Evolutionary conservation across 2,888 invertebrate species (phyloP).

Genomic region (Morinoia aosen): DNA sequence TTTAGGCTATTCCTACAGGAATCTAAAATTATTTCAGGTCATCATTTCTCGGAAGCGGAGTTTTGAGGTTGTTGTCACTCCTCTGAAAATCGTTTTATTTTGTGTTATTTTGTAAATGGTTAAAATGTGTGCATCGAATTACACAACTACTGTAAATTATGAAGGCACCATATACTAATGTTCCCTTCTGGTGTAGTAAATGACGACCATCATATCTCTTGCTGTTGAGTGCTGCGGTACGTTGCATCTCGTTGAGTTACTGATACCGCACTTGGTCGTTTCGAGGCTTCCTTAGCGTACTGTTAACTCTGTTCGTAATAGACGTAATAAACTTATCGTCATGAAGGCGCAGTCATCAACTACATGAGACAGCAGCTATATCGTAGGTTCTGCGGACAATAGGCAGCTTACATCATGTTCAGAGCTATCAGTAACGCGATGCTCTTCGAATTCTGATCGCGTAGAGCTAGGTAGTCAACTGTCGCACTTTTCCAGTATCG

Average conservation of each 20-base stretch:
- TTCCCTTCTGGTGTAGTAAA: background rate
- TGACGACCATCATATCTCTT: background rate
- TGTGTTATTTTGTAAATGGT: no score
- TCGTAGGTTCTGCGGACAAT: background rate
- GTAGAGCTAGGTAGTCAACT: no score
- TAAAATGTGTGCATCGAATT: background rate
- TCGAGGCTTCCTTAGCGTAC: background rate
- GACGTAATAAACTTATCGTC: background rate
- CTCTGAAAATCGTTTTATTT: no score
- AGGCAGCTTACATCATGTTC: background rate
- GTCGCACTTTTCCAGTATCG: no score
- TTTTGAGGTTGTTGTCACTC: no score
- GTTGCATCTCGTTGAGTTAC: background rate
- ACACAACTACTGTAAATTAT: background rate
- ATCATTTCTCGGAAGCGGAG: no score
- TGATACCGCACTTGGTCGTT: background rate
- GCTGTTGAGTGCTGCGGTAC: background rate
- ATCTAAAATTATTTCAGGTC: no score
- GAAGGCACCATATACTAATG: background rate
- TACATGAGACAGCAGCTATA: background rate
- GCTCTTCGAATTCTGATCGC: no score
- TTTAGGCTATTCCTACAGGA: no score
- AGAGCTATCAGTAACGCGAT: no score
- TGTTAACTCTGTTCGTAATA: background rate
- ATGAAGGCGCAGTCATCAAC: no score